Conservation (phyloP, 64 coral and sea anemone genomes). For the Platygyra sinensis region DNA sequence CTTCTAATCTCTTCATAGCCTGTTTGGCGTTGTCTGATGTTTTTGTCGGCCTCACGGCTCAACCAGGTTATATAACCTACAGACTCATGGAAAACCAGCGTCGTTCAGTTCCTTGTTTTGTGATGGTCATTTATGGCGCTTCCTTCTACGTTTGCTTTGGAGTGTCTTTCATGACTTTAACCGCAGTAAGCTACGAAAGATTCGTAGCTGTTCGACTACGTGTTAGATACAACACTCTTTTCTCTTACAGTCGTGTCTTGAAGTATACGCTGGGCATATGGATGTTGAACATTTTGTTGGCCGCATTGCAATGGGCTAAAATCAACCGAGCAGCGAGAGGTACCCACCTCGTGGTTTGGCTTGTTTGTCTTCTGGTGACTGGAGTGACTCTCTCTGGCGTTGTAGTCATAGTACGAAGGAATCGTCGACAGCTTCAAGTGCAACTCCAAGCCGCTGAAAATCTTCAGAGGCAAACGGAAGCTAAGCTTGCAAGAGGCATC, state of each 20-base stretch:
- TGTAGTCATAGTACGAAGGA: slow-evolving; percentile 32
- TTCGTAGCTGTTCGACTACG: slow-evolving; percentile 57
- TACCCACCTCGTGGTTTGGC: slow-evolving; percentile 47
- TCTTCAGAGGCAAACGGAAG: slow-evolving; percentile 15
- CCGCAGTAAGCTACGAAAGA: slow-evolving; percentile 73
- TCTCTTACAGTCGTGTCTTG: slow-evolving; percentile 31
- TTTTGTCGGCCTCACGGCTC: slow-evolving; percentile 62
- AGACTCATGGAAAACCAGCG: slow-evolving; percentile 62
- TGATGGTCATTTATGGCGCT: slow-evolving; percentile 55
- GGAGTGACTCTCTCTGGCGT: slow-evolving; percentile 40
- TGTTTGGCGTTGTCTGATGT: slow-evolving; percentile 75
- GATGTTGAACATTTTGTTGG: slow-evolving; percentile 54
- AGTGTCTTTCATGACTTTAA: slow-evolving; percentile 81
- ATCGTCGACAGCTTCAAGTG: slow-evolving; percentile 30
- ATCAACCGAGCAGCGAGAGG: slow-evolving; percentile 33
- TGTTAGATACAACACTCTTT: slow-evolving; percentile 40
- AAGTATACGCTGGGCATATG: slow-evolving; percentile 55
- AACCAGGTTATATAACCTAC: slow-evolving; percentile 55
- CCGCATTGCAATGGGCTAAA: slow-evolving; percentile 65
- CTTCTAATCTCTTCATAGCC: slow-evolving; percentile 60
- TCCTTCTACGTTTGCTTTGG: slow-evolving; percentile 78
- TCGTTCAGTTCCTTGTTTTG: slow-evolving; percentile 60
- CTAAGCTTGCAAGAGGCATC: slow-evolving; percentile 40
- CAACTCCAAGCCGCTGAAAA: not conserved
- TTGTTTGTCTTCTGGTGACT: slow-evolving; percentile 37